Base-by-base conservation (phyloP, 2,113 vertebrate genomes). In the Archilochus colubris region DNA sequence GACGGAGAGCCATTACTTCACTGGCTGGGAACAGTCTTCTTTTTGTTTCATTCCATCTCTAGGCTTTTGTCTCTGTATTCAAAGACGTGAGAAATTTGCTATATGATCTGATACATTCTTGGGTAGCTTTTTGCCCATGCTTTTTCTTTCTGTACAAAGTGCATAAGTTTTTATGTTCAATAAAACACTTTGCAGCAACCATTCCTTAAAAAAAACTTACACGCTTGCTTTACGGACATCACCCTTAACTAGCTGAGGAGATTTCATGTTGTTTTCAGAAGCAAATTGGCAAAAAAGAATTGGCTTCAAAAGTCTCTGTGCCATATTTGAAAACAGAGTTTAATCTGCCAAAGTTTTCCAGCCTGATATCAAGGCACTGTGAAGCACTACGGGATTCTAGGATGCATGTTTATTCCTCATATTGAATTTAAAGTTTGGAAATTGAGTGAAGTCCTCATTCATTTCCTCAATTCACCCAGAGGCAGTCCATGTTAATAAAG, bases 31-130 rank as follows among this genome's bases (percentile, higher is more conserved):
- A 81, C 69, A 91, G 44, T 84, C 3, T 78, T 80, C 55, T 69
- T 89, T 85, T 95, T 89, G 81, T 94, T 94, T 85, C 15, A 6
- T 70, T 92, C 85, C 9, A 23, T 94, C 30, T 95, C 55, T 13
- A 78, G 57, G 55, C 82, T 90, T 85, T 92, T 88, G 79, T 88
- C 38, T 76, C 67, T 70, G 4, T 79, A 27, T 51, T 85, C 70
- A 38, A 91, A 74, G 64, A 77, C 74, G 44, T 20, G 53, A 86
- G 40, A 91, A 86, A 57, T 24, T 81, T 44, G 6, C 31, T 81
- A 1, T 78, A 30, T 57, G 30, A 54, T 80, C 44, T 33, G 61
- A 50, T 12, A 3, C 28, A 14, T 44, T 92, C n/a, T 81, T 57
- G 72, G 24, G 19, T 72, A 9, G 4, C 13, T 30, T 40, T 83